Evolutionary conservation across 2,113 vertebrate species (phyloP).

Genomic region (Ammospiza caudacuta): DNA sequence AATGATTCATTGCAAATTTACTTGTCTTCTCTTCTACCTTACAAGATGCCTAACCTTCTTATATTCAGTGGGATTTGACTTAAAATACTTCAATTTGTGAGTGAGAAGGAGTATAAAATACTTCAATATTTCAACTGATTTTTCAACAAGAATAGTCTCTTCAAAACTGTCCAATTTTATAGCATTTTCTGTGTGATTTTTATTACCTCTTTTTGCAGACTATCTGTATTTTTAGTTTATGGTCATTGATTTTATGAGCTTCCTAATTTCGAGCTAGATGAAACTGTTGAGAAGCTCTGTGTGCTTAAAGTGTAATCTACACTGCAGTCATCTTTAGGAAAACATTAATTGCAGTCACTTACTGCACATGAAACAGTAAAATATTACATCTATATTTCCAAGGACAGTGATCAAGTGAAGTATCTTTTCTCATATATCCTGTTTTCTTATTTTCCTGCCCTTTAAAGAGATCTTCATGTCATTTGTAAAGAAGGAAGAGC

Average conservation of each 20-base stretch:
- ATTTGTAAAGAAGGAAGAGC: not conserved
- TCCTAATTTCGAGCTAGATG: not conserved
- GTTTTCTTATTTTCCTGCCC: not conserved
- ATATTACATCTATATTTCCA: not conserved
- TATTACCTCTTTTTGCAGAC: slow-evolving; percentile 16
- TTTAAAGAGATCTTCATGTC: not conserved
- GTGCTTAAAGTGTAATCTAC: not conserved
- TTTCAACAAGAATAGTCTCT: not conserved
- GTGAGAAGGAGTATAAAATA: not conserved
- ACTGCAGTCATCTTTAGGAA: not conserved
- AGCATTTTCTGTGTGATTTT: not conserved
- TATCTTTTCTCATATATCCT: not conserved
- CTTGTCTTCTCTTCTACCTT: not conserved
- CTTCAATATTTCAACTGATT: not conserved
- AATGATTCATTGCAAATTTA: not conserved
- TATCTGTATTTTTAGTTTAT: slow-evolving; percentile 39
- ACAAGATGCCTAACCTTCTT: not conserved
- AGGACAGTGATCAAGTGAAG: not conserved
- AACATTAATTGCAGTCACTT: slow-evolving; percentile 8
- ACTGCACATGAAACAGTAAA: not conserved
- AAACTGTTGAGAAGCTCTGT: not conserved
- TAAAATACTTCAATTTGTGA: not conserved
- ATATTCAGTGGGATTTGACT: not conserved
- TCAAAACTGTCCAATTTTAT: not conserved
- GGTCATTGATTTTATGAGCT: slow-evolving; percentile 37